Conservation (phyloP, 2,888 invertebrate genomes). For the Hetaerina titia region DNA sequence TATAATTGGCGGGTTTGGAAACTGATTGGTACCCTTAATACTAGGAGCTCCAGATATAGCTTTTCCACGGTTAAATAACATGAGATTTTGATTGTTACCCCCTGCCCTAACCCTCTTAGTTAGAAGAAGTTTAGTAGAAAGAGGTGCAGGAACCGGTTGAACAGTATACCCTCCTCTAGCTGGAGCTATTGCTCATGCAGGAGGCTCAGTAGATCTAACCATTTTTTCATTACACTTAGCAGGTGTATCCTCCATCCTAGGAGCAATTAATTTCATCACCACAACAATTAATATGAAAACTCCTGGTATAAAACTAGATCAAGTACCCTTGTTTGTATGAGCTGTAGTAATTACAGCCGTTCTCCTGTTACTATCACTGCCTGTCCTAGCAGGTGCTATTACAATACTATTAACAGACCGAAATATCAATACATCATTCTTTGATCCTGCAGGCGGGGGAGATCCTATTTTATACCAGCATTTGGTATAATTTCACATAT, state of each 20-base stretch:
- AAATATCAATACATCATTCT: constrained; percentile 89
- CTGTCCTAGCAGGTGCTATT: constrained; percentile 89
- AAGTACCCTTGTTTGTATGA: constrained; percentile 87
- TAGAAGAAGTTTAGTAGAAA: constrained; percentile 82
- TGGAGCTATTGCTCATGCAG: constrained; percentile 74
- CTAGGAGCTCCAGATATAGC: constrained; percentile 89
- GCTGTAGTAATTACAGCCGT: constrained; percentile 84
- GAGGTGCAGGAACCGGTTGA: constrained; percentile 86
- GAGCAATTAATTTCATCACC: constrained; percentile 89
- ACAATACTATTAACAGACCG: constrained; percentile 89
- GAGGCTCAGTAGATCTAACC: constrained; percentile 84
- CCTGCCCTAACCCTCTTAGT: constrained; percentile 83
- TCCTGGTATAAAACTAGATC: constrained; percentile 81
- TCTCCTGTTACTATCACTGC: constrained; percentile 84
- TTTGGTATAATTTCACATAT: constrained; percentile 91
- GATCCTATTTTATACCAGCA: constrained; percentile 89
- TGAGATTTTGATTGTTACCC: constrained; percentile 86
- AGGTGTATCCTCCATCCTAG: constrained; percentile 86
- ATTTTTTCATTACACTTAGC: constrained; percentile 89
- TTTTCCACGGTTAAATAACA: constrained; percentile 79
- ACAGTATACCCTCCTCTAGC: constrained; percentile 87
- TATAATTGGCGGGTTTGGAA: constrained; percentile 91
- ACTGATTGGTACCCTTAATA: constrained; percentile 89
- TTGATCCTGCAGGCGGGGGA: constrained; percentile 89
- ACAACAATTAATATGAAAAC: constrained; percentile 87